Evolutionary conservation across 2,113 vertebrate species (phyloP), one percentile per base, ranked within the genome.

Genomic region (Phodopus roborovskii): DNA sequence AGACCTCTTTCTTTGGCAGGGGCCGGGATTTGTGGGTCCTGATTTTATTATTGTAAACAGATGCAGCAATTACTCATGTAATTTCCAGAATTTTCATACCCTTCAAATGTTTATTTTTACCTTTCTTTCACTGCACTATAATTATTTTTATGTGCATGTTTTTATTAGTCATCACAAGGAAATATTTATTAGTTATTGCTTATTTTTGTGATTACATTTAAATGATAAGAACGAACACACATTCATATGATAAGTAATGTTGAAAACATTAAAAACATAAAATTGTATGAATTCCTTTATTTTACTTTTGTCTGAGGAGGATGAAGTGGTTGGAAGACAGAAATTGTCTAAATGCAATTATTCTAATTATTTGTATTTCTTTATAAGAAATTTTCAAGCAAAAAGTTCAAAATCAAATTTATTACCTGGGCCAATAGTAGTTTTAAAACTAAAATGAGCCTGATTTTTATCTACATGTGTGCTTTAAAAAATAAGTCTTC

Each of bases 351-450:
- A 17, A 88, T 19, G 64, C 12, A 79, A 78, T 85, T 53, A 48
- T 45, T 89, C 3, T 81, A 87, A 90, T 74, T 84, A 12, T 50
- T 92, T 94, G 15, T 64, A 33, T 89, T 12, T 92, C 24, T 74
- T 87, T 74, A 68, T 75, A 62, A 33, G n/a, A 71, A 92, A 45
- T 91, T 94, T 92, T 53, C n/a, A 86, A 33, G 79, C 83, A 64
- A 24, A 24, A 94, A 82, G 11, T 94, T 68, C 11, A 91, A 94
- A 66, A 94, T 88, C 78, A 95, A 93, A 93, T 24, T 83, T 93
- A 74, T 30, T 91, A 24, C 10, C 15, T 95, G 22, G 22, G 90
- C 62, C 71, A 86, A 78, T 48, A 33, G 11, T 82, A 19, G 19
- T 62, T 62, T 62, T 30, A 88, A 74, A 62, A 91, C 82, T 78